Percentiles rank a stretch among this genome's conserved stretches.
These are phyloP conservation scores for Caerostris extrusa DNA, from an alignment of 1,140 invertebrate species.

Conservation along the genomic window DNA sequence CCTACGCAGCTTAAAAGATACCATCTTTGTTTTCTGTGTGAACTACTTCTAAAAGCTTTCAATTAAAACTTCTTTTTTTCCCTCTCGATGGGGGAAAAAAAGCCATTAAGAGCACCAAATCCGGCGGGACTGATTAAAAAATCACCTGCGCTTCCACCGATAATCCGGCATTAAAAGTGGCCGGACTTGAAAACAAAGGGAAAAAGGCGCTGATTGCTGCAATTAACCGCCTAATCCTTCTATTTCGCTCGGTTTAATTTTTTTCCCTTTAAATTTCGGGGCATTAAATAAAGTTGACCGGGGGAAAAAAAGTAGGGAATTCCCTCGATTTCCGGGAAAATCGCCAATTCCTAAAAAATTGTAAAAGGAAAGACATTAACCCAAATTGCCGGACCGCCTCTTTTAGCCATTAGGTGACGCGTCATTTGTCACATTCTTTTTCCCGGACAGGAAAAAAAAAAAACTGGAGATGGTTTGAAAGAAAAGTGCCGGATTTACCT, in stretches of 20 bases:
- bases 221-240: slow-evolving; percentile 35
- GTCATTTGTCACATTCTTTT: slow-evolving; percentile 35
- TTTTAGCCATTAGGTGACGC: slow-evolving; percentile 25
- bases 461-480: neutral
- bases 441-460: neutral
- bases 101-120: neutral
- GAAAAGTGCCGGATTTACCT: neutral
- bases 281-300: neutral
- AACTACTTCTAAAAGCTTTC: neutral
- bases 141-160: neutral
- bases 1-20: neutral
- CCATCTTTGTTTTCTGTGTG: neutral
- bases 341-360: neutral
- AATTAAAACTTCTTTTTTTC: neutral
- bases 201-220: neutral
- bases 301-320: neutral
- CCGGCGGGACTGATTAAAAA: neutral
- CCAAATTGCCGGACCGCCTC: slow-evolving; percentile 40
- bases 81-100: neutral
- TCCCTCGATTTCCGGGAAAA: slow-evolving; percentile 1
- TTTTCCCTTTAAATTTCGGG: neutral
- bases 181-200: neutral
- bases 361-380: slow-evolving; percentile 44
- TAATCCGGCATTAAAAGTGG: neutral
- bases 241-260: neutral